phyloP scores from a whole-genome alignment of 2,888 invertebrate genomes.

The Sipha maydis region DNA sequence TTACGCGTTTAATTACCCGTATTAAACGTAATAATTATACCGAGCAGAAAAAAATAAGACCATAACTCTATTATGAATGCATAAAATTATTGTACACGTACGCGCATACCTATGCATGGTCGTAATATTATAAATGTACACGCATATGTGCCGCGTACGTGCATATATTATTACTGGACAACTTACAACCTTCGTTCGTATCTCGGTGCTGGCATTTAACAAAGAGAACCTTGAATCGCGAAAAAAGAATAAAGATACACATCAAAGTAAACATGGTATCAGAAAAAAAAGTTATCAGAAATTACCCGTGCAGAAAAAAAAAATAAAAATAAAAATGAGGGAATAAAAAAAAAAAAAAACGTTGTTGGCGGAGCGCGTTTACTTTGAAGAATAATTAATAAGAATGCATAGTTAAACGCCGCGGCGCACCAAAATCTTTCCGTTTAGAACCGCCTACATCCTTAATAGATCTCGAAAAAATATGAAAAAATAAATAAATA shows the following conservation, averaged over 20 bases:
- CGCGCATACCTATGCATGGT: not conserved
- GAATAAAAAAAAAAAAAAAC: not conserved
- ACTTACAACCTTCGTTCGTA: not conserved
- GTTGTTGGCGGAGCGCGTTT: not conserved
- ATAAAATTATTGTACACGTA: too few relatives aligned
- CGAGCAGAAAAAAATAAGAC: not conserved
- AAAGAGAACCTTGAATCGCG: slow-evolving; percentile 9
- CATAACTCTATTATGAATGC: not conserved
- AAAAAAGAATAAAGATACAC: not conserved
- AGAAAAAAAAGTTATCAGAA: not conserved
- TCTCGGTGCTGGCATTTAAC: not conserved
- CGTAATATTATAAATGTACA: not conserved
- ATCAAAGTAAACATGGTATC: not conserved
- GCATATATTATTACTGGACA: not conserved
- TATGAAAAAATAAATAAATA: not conserved
- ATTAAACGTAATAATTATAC: slow-evolving; percentile 35
- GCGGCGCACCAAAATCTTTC: not conserved
- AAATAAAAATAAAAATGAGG: not conserved
- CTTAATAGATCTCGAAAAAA: not conserved
- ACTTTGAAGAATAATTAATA: slow-evolving; percentile 15
- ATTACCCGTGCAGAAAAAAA: not conserved
- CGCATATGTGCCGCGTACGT: not conserved
- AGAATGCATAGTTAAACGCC: not conserved
- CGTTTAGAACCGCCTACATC: not conserved
- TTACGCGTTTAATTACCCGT: slow-evolving; percentile 42